Conservation (phyloP, 1,140 invertebrate genomes). For the Drosophila sucinea region DNA sequence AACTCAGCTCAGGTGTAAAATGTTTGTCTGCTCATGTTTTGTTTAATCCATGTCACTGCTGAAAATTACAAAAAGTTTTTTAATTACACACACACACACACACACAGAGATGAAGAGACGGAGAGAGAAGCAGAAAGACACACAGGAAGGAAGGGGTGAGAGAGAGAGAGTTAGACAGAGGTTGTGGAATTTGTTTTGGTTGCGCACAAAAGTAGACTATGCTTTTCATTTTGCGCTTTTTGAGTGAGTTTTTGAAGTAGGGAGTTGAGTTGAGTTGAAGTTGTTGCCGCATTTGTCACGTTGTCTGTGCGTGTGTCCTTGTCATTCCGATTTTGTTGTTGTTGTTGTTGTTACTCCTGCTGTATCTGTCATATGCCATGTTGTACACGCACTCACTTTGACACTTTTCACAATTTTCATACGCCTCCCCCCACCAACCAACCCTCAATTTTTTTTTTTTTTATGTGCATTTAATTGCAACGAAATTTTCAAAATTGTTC, state of each 20-base stretch:
- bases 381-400: conserved; percentile 53
- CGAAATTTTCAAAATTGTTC: conserved; percentile 40
- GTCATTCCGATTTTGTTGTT: conserved; percentile 9
- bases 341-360: conserved; percentile 17
- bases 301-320: conserved; percentile 30
- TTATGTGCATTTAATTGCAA: conserved; percentile 75
- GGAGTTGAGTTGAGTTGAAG: conserved; percentile 14
- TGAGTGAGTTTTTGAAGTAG: conserved; percentile 17
- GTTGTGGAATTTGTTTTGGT: conserved; percentile 31
- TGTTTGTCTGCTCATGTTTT: conserved; percentile 32
- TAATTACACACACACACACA: conserved; percentile 54
- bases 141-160: not conserved
- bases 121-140: not conserved
- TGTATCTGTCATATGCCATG: conserved; percentile 60
- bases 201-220: conserved; percentile 45
- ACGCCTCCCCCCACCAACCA: not conserved
- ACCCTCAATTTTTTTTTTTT: not conserved
- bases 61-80: conserved; percentile 68
- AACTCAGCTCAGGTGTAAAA: conserved; percentile 55
- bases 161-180: not conserved
- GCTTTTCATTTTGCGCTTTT: conserved; percentile 28
- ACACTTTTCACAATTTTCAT: conserved; percentile 43
- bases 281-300: conserved; percentile 45
- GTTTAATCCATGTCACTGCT: conserved; percentile 39
- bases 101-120: not conserved